A percentile compares a stretch with the other conserved stretches of the same genome.
phyloP scores from a whole-genome alignment of 2,888 invertebrate species.

The Leptinotarsa juncta region DNA sequence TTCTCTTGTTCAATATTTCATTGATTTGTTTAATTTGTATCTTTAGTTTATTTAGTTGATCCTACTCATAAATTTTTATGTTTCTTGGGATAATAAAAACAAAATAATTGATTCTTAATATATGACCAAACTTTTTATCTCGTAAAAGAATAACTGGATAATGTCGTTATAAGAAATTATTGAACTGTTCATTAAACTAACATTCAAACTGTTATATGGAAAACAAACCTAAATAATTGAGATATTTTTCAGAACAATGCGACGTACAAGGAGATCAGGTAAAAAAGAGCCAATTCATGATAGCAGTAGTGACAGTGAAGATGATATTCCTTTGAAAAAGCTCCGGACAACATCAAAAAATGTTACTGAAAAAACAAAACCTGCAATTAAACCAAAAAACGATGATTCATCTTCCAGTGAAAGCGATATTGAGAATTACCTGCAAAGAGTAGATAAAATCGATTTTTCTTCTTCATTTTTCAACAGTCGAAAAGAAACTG shows the following conservation, averaged over 20 bases:
- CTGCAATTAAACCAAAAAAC: conserved; percentile 8
- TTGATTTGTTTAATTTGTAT: no score
- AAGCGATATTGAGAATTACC: conserved; percentile 69
- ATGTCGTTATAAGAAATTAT: no score
- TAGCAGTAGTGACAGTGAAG: conserved; percentile 45
- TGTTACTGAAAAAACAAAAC: background rate
- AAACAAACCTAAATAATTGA: background rate
- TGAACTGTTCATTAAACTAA: no score
- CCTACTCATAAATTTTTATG: no score
- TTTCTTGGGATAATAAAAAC: no score
- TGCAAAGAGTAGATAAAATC: conserved; percentile 69
- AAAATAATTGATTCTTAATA: no score
- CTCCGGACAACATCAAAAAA: conserved; percentile 16
- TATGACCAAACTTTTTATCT: no score
- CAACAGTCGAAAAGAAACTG: conserved; percentile 47
- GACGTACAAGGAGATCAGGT: conserved; percentile 30
- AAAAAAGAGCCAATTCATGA: conserved; percentile 35
- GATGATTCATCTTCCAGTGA: conserved; percentile 61
- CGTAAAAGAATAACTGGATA: no score
- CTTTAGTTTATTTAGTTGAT: no score
- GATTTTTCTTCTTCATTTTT: conserved; percentile 71
- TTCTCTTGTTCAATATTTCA: no score
- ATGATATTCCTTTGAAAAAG: conserved; percentile 44
- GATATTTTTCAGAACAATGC: conserved; percentile 30
- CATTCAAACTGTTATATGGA: background rate